Evolutionary conservation across 2,888 invertebrate species (phyloP).

Genomic region (Sisyra nigra): DNA sequence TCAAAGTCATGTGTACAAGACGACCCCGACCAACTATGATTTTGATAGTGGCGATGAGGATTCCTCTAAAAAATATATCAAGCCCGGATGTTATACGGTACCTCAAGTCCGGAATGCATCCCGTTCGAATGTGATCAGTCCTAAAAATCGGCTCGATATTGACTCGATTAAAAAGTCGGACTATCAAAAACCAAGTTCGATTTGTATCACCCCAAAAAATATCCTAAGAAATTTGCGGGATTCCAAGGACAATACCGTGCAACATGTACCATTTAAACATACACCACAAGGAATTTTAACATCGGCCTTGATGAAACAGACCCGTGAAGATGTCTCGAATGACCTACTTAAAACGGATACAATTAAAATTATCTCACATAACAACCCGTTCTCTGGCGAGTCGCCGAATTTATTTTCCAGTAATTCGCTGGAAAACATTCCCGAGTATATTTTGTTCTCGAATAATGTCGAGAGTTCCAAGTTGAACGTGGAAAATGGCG

Average conservation of each 20-base stretch:
- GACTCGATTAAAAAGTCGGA: not conserved
- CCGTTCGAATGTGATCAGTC: not conserved
- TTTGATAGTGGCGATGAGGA: constrained; percentile 7
- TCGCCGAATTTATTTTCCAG: too few relatives aligned
- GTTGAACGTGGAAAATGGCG: too few relatives aligned
- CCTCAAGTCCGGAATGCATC: constrained; percentile 1
- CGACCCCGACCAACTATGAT: not conserved
- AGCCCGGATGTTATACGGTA: constrained; percentile 7
- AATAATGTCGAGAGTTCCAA: too few relatives aligned
- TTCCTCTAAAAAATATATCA: constrained; percentile 5
- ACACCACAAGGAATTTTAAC: constrained; percentile 6
- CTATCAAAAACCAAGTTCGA: not conserved
- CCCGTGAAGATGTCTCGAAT: not conserved
- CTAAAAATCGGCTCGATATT: not conserved
- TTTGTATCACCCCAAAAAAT: not conserved
- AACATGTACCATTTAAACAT: constrained; percentile 5
- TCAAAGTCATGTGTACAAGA: not conserved
- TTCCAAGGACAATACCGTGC: not conserved
- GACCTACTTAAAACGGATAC: not conserved
- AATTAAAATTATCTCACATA: not conserved
- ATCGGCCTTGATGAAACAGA: constrained; percentile 2
- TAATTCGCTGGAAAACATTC: too few relatives aligned
- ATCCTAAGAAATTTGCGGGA: not conserved
- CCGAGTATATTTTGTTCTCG: too few relatives aligned
- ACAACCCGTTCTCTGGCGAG: not conserved